phyloP scores from a whole-genome alignment of 2,888 invertebrate genomes.

The Nycteola revayana region DNA sequence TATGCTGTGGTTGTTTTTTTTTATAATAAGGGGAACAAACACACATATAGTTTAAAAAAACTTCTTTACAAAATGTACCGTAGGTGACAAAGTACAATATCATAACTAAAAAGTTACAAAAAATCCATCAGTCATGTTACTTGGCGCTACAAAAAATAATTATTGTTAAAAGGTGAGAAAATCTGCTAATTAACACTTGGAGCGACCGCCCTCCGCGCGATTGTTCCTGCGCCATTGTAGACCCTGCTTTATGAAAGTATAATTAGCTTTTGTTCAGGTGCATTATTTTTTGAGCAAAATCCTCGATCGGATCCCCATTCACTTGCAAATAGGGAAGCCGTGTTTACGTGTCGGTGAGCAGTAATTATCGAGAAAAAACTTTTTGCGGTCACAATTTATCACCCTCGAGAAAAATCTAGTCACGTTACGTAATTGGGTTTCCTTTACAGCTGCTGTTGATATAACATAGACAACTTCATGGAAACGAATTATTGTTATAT shows the following conservation, averaged over 20 bases:
- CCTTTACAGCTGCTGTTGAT: conserved; percentile 23
- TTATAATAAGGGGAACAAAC: no score
- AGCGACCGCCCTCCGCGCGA: conserved; percentile 50
- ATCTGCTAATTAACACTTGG: conserved; percentile 71
- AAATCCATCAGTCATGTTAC: conserved; percentile 34
- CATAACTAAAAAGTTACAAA: conserved; percentile 39
- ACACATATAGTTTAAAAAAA: conserved; percentile 14
- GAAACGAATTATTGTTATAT: no score
- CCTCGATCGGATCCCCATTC: conserved; percentile 49
- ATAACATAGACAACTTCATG: not conserved
- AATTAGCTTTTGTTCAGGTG: conserved; percentile 74
- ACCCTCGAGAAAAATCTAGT: conserved; percentile 51
- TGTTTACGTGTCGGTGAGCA: conserved; percentile 68
- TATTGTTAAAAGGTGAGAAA: conserved; percentile 75
- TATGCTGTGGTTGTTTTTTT: no score
- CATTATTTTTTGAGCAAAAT: conserved; percentile 61
- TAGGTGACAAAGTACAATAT: conserved; percentile 19
- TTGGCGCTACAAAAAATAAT: conserved; percentile 50
- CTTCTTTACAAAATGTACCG: conserved; percentile 17
- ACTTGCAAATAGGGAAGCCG: conserved; percentile 60
- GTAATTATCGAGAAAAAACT: conserved; percentile 56
- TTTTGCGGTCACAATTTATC: conserved; percentile 48
- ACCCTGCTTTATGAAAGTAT: conserved; percentile 56
- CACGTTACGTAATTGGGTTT: conserved; percentile 62
- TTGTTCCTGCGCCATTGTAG: conserved; percentile 56